phyloP scores from a whole-genome alignment of 1,140 invertebrate species.

The Calliopsis andreniformis region DNA sequence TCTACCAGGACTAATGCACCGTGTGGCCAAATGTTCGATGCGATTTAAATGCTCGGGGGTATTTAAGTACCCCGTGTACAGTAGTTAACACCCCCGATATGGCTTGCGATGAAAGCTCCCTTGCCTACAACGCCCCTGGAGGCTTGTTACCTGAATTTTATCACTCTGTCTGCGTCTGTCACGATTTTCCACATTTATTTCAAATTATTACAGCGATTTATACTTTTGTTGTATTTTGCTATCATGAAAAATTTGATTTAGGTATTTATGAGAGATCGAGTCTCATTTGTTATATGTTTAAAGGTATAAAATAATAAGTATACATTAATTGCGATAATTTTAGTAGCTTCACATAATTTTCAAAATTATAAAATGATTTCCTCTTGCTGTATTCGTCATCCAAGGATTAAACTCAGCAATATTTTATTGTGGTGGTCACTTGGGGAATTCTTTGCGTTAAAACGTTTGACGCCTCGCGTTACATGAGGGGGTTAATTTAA shows the following conservation, averaged over 20 bases:
- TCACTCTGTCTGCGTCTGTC: slow-evolving; percentile 12
- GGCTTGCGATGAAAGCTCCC: slow-evolving; percentile 51
- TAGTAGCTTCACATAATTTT: neutral
- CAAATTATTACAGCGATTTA: neutral
- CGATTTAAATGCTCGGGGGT: slow-evolving; percentile 75
- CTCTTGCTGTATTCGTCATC: neutral
- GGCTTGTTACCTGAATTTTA: slow-evolving; percentile 73
- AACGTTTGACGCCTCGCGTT: slow-evolving; percentile 34
- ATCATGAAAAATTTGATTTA: neutral
- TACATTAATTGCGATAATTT: too few relatives aligned
- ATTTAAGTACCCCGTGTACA: slow-evolving; percentile 71
- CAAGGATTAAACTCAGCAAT: neutral
- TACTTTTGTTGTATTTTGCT: neutral
- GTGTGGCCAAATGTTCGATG: slow-evolving; percentile 77
- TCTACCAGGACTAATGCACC: slow-evolving; percentile 78
- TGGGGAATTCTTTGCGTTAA: slow-evolving; percentile 22
- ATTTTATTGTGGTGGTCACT: slow-evolving; percentile 8
- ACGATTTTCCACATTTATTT: neutral
- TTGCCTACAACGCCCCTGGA: slow-evolving; percentile 44
- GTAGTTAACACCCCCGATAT: slow-evolving; percentile 73
- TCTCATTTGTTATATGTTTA: too few relatives aligned
- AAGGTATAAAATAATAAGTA: too few relatives aligned
- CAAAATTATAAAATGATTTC: neutral
- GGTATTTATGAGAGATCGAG: too few relatives aligned
- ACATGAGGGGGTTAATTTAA: slow-evolving; percentile 53